Evolutionary conservation across 2,113 vertebrate genomes (phyloP).

Genomic region (Gymnocephalus cernua): DNA sequence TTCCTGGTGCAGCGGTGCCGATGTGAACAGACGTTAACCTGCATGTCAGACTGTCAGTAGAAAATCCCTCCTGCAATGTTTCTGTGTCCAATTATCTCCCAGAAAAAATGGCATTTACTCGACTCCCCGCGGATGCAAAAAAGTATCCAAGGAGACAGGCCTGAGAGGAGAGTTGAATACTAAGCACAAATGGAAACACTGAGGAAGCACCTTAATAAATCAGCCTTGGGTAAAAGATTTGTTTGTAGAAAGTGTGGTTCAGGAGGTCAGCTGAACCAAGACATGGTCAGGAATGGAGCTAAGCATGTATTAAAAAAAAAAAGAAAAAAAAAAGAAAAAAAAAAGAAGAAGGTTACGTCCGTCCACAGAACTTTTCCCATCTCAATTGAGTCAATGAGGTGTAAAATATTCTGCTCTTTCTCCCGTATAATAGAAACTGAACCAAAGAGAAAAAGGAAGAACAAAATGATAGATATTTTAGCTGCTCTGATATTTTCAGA

Average conservation of each 20-base stretch:
- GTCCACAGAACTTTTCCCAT: neutral
- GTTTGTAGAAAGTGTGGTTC: constrained; percentile 10
- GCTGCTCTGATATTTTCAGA: constrained; percentile 7
- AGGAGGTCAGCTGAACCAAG: constrained; percentile 24
- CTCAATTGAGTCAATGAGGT: constrained; percentile 14
- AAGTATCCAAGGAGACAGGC: constrained; percentile 53
- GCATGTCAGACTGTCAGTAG: constrained; percentile 69
- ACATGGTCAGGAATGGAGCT: neutral
- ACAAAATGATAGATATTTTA: neutral
- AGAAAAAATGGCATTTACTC: constrained; percentile 59
- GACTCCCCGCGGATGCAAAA: constrained; percentile 47
- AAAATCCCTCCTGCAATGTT: constrained; percentile 61
- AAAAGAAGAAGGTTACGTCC: neutral
- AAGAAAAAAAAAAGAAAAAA: neutral
- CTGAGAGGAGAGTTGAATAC: constrained; percentile 55
- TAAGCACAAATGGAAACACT: constrained; percentile 51
- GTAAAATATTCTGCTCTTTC: constrained; percentile 24
- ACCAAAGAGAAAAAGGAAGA: constrained; percentile 15
- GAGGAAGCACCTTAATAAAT: constrained; percentile 46
- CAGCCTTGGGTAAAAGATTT: constrained; percentile 58
- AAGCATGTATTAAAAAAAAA: neutral
- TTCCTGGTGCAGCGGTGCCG: constrained; percentile 6
- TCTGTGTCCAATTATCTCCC: constrained; percentile 74
- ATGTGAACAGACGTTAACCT: constrained; percentile 58
- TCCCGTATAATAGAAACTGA: constrained; percentile 26